Conservation (phyloP, 2,888 invertebrate species). For the Hetaerina titia region DNA sequence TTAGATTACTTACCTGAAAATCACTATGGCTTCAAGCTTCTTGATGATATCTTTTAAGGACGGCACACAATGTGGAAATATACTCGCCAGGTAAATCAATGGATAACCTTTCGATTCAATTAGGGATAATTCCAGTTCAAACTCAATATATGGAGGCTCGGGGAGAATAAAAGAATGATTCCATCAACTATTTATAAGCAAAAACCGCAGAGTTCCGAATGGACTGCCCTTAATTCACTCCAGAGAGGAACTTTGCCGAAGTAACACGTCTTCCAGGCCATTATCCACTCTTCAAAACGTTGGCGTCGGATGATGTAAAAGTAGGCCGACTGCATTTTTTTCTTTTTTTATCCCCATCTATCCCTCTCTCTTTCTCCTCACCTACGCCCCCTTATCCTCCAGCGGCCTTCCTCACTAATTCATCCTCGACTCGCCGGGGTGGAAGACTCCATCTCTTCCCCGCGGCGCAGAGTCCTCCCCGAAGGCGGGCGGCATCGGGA, state of each 20-base stretch:
- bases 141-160: no score
- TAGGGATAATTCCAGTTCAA: no score
- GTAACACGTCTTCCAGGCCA: not conserved
- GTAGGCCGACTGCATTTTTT: not conserved
- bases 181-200: not conserved
- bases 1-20: no score
- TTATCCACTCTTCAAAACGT: not conserved
- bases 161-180: not conserved
- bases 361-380: no score
- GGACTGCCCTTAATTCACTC: not conserved
- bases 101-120: no score
- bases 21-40: no score
- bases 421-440: not conserved
- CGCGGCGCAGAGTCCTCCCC: not conserved
- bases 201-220: not conserved
- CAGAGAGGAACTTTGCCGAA: not conserved
- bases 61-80: no score
- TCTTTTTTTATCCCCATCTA: no score
- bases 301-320: not conserved
- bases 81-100: no score
- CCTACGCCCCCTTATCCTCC: not conserved
- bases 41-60: no score
- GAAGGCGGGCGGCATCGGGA: not conserved
- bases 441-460: not conserved
- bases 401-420: not conserved